These are phyloP conservation scores for Apis cerana DNA, from an alignment of 1,140 invertebrate genomes.

Conservation along the genomic window DNA sequence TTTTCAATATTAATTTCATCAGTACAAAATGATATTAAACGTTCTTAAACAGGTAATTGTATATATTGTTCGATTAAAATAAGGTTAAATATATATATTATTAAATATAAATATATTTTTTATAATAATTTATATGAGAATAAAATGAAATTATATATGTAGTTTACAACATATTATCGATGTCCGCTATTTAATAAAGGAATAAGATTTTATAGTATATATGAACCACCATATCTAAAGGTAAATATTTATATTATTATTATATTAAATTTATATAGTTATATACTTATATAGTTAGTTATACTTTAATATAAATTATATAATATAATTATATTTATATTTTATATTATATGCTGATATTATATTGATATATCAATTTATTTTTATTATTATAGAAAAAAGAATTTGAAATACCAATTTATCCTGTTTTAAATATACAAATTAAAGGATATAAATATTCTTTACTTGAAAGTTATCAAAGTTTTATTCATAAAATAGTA, in stretches of 20 bases:
- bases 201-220: slow-evolving; percentile 71
- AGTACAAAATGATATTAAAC: slow-evolving; percentile 56
- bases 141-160: slow-evolving; percentile 15
- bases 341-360: neutral
- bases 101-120: slow-evolving; percentile 8
- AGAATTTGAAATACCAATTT: slow-evolving; percentile 87
- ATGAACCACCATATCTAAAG: slow-evolving; percentile 83
- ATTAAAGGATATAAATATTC: slow-evolving; percentile 92
- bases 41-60: slow-evolving; percentile 56
- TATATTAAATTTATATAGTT: neutral
- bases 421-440: slow-evolving; percentile 89
- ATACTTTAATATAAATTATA: neutral
- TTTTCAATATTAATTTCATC: neutral
- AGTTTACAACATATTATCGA: slow-evolving; percentile 18
- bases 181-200: slow-evolving; percentile 1
- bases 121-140: too few relatives aligned
- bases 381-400: slow-evolving; percentile 79
- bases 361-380: slow-evolving; percentile 4
- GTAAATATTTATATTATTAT: slow-evolving; percentile 64
- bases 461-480: slow-evolving; percentile 90
- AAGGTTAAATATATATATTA: neutral
- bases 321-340: neutral
- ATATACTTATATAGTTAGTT: neutral
- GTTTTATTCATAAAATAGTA: slow-evolving; percentile 87
- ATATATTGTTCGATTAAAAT: neutral